Evolutionary conservation across 2,113 vertebrate species (phyloP).

Genomic region (Morphnarchus princeps): DNA sequence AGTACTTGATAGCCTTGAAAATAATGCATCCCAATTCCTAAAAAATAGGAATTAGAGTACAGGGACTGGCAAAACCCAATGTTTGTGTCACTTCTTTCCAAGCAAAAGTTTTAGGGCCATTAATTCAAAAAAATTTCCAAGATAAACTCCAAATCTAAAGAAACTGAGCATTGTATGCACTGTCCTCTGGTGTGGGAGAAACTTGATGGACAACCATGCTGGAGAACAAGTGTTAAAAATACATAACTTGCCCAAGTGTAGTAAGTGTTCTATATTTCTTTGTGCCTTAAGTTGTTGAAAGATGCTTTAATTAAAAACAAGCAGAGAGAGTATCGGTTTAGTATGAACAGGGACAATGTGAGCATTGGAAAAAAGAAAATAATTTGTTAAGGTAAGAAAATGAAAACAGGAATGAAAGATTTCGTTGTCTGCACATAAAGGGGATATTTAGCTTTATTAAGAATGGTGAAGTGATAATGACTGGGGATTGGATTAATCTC

Average conservation of each 20-base stretch:
- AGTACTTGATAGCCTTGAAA: background rate
- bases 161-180: background rate
- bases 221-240: background rate
- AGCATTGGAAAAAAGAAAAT: background rate
- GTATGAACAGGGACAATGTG: accelerated
- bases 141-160: background rate
- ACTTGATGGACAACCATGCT: background rate
- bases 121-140: background rate
- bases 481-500: background rate
- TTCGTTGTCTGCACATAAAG: background rate
- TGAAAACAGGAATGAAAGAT: background rate
- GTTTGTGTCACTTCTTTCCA: background rate
- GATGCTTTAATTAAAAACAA: background rate
- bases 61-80: background rate
- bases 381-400: background rate
- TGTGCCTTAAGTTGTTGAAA: background rate
- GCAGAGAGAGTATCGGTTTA: background rate
- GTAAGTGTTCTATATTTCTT: background rate
- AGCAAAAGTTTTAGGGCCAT: background rate
- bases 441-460: background rate
- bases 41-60: background rate
- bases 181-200: background rate
- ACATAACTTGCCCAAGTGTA: background rate
- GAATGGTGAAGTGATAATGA: background rate
- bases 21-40: background rate